Evolutionary conservation across 2,888 invertebrate species (phyloP).

Genomic region (Epirrita christyi): DNA sequence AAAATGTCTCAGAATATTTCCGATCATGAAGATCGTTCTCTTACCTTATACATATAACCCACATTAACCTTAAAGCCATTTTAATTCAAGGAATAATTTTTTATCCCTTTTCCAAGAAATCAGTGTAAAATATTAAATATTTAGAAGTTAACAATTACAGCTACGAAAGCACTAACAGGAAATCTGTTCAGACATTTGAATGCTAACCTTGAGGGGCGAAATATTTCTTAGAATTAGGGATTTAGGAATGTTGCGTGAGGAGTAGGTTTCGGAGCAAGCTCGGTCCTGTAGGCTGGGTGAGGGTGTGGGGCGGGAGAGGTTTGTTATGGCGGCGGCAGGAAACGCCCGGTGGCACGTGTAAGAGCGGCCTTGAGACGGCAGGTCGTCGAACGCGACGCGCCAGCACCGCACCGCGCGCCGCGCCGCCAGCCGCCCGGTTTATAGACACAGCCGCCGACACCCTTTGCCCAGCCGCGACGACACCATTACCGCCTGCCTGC

Average conservation of each 20-base stretch:
- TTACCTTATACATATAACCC: too few relatives aligned
- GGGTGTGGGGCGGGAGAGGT: conserved; percentile 69
- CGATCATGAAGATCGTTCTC: too few relatives aligned
- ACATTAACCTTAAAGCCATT: too few relatives aligned
- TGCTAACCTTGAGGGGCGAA: conserved; percentile 12
- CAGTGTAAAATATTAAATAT: not conserved
- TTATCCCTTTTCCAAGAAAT: too few relatives aligned
- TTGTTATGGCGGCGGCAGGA: conserved; percentile 81
- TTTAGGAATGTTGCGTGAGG: conserved; percentile 41
- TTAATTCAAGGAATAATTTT: too few relatives aligned
- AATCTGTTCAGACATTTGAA: not conserved
- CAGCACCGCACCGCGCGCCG: conserved; percentile 44
- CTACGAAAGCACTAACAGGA: not conserved
- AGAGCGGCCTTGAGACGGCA: conserved; percentile 80
- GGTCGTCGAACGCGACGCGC: conserved; percentile 76
- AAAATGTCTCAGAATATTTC: too few relatives aligned
- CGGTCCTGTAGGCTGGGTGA: conserved; percentile 47
- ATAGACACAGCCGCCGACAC: conserved; percentile 58
- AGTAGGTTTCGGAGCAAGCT: conserved; percentile 31
- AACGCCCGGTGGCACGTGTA: conserved; percentile 80
- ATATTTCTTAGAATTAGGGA: conserved; percentile 41
- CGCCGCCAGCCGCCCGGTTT: conserved; percentile 46
- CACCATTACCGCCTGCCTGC: conserved; percentile 60
- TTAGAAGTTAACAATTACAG: not conserved
- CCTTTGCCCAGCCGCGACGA: conserved; percentile 55